Conservation (phyloP, 2,113 vertebrate genomes). For the Seriola aureovittata region DNA sequence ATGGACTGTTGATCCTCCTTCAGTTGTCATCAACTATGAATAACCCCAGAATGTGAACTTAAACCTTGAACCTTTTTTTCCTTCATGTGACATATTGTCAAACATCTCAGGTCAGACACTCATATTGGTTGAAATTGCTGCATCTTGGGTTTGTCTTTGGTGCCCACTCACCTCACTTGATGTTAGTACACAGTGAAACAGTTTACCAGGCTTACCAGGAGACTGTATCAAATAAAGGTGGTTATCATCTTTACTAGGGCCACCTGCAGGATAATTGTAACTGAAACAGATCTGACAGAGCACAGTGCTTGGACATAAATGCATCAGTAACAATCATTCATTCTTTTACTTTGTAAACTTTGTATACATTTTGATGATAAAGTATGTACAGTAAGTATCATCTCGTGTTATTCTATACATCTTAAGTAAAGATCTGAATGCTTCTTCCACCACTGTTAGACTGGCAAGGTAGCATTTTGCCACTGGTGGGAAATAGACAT, state of each 20-base stretch:
- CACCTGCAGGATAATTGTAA: not conserved
- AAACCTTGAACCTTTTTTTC: no score
- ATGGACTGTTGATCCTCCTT: not conserved
- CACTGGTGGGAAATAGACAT: not conserved
- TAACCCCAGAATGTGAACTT: slow-evolving; percentile 1
- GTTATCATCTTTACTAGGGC: not conserved
- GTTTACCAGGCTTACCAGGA: not conserved
- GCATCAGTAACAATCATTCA: not conserved
- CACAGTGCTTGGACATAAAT: not conserved
- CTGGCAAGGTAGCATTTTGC: not conserved
- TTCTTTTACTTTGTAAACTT: not conserved
- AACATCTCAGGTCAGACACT: not conserved
- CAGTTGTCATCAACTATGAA: not conserved
- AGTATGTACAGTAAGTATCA: not conserved
- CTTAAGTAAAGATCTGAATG: not conserved
- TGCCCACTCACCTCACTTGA: not conserved
- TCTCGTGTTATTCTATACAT: not conserved
- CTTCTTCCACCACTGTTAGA: not conserved
- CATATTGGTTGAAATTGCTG: not conserved
- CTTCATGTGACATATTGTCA: not conserved
- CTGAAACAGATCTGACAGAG: not conserved
- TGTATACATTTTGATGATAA: not conserved
- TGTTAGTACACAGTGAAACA: not conserved
- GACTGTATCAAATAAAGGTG: not conserved
- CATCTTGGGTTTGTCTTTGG: not conserved